These are phyloP conservation scores for Drosophila takahashii DNA, from an alignment of 1,140 invertebrate species.

Conservation along the genomic window DNA sequence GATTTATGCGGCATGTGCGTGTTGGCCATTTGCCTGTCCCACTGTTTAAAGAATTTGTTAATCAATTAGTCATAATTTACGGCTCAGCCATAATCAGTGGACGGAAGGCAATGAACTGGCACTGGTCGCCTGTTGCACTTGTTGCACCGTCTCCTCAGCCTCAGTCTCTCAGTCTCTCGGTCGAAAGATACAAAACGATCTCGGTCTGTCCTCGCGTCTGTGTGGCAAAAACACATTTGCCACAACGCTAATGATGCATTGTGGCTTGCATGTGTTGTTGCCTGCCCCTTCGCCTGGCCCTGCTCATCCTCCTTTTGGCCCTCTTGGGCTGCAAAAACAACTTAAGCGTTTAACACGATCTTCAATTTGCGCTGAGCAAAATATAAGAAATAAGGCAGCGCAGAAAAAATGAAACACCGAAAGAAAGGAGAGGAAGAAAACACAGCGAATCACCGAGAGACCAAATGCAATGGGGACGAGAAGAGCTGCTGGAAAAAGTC, in stretches of 20 bases:
- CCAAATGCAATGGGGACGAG: conserved; percentile 5
- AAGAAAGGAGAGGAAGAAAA: conserved; percentile 21
- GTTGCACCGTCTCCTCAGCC: conserved; percentile 51
- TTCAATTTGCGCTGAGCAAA: conserved; percentile 73
- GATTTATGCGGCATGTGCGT: conserved; percentile 69
- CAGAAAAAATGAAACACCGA: conserved; percentile 54
- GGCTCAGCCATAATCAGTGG: conserved; percentile 67
- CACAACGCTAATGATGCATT: conserved; percentile 80
- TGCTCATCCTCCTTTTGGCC: neutral
- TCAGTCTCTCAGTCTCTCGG: neutral
- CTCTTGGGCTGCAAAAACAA: conserved; percentile 50
- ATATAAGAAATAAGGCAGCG: conserved; percentile 52
- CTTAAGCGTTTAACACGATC: conserved; percentile 83
- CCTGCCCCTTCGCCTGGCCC: neutral
- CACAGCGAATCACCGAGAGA: neutral
- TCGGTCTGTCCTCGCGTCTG: conserved; percentile 24
- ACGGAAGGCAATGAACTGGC: conserved; percentile 67
- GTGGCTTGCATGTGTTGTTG: conserved; percentile 57
- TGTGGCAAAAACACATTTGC: conserved; percentile 71
- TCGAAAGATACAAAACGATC: conserved; percentile 34
- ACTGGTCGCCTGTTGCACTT: conserved; percentile 55
- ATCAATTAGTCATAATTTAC: conserved; percentile 83
- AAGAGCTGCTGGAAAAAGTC: conserved; percentile 56
- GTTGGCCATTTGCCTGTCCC: conserved; percentile 32
- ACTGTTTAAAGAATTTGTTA: conserved; percentile 67